phyloP scores from a whole-genome alignment of 2,888 invertebrate species.

The Escarpia spicata region DNA sequence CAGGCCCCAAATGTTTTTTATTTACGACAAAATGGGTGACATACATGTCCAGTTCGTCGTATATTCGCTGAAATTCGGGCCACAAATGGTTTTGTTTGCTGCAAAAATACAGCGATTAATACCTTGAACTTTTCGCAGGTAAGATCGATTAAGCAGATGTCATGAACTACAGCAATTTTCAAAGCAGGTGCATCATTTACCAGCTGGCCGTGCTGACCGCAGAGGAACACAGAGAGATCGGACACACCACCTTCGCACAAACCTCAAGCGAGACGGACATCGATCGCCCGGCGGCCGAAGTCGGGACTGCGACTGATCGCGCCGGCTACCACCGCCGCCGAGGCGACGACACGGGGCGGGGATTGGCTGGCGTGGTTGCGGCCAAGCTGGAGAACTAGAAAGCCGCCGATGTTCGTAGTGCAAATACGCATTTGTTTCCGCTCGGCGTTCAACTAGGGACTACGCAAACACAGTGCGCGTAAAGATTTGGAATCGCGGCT shows the following conservation, averaged over 20 bases:
- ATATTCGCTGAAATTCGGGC: no score
- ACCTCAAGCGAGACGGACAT: neutral
- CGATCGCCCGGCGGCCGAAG: neutral
- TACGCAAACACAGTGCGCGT: neutral
- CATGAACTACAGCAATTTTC: neutral
- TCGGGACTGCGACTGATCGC: neutral
- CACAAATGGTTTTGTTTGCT: no score
- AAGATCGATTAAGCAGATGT: neutral
- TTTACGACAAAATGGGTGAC: no score
- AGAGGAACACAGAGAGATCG: neutral
- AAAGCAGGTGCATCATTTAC: neutral
- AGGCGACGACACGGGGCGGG: neutral
- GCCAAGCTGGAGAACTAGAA: neutral
- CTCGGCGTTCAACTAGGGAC: neutral
- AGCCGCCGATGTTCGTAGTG: neutral
- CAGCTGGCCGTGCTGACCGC: neutral
- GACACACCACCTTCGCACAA: neutral
- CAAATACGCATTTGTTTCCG: neutral
- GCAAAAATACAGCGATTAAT: no score
- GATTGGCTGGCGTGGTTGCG: neutral
- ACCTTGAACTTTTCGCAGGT: no score
- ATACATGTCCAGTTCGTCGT: no score
- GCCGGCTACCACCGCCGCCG: neutral
- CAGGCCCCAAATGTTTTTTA: no score
- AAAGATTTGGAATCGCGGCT: neutral